A percentile compares a stretch with the other conserved stretches of the same genome.
These are phyloP conservation scores for Cinara cedri DNA, from an alignment of 2,888 invertebrate species.

Conservation along the genomic window DNA sequence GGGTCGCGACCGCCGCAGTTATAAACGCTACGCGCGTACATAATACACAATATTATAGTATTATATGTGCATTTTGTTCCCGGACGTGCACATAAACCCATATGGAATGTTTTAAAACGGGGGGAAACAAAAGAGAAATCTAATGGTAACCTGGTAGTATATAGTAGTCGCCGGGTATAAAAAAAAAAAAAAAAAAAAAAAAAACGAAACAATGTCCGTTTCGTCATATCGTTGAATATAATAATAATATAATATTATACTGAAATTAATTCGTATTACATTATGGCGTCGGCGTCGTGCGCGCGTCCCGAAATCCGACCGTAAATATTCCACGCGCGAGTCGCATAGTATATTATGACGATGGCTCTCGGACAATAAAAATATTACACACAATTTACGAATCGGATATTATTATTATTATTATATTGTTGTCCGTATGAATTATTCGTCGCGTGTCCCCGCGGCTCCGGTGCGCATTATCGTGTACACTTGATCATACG, in stretches of 20 bases:
- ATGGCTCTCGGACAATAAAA: slow-evolving; percentile 39
- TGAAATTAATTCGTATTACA: slow-evolving; percentile 27
- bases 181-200: background rate
- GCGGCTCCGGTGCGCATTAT: background rate
- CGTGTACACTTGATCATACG: background rate
- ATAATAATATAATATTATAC: too few relatives aligned
- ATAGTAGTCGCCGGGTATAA: background rate
- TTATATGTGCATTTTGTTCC: too few relatives aligned
- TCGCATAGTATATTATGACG: background rate
- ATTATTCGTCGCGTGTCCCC: slow-evolving; percentile 40
- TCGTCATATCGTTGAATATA: slow-evolving; percentile 32
- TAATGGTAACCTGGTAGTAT: background rate
- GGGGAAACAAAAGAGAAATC: slow-evolving; percentile 20
- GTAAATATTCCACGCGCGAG: slow-evolving; percentile 31
- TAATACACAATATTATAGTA: too few relatives aligned
- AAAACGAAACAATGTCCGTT: slow-evolving; percentile 13
- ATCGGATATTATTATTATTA: slow-evolving; percentile 7
- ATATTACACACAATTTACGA: background rate
- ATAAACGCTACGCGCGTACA: too few relatives aligned
- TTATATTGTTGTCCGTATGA: background rate
- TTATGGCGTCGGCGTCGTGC: slow-evolving; percentile 5
- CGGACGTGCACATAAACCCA: too few relatives aligned
- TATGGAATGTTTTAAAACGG: too few relatives aligned
- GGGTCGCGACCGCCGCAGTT: too few relatives aligned
- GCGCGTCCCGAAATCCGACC: slow-evolving; percentile 6